phyloP scores from a whole-genome alignment of 1,140 invertebrate genomes.

The Drosophila setifemur region DNA sequence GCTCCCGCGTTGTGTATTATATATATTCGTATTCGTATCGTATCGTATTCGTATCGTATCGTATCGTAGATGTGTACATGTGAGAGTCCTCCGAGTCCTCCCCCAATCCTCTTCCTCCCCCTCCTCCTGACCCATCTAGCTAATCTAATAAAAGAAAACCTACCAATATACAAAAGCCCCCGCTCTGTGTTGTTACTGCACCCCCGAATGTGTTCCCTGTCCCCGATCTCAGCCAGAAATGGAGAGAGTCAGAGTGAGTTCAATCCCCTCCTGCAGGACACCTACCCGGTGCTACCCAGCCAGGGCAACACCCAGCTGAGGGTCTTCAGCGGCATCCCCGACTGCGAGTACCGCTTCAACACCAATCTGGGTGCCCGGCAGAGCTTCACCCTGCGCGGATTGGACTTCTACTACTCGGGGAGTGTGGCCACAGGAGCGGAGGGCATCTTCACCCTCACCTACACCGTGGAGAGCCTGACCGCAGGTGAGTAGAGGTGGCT shows the following conservation, averaged over 20 bases:
- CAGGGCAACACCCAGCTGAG: conserved; percentile 86
- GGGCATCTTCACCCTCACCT: conserved; percentile 43
- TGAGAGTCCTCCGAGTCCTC: conserved; percentile 14
- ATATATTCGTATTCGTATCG: conserved; percentile 28
- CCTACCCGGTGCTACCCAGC: conserved; percentile 86
- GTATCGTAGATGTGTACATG: conserved; percentile 13
- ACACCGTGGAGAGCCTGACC: conserved; percentile 46
- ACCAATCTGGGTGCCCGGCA: conserved; percentile 40
- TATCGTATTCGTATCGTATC: too few species aligned
- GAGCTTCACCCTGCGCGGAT: conserved; percentile 50
- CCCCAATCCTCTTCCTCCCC: conserved; percentile 50
- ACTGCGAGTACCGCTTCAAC: conserved; percentile 79
- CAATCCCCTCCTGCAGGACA: conserved; percentile 78
- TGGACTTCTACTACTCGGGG: conserved; percentile 75
- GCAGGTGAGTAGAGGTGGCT: conserved; percentile 32
- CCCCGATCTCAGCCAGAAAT: not conserved
- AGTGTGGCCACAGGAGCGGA: conserved; percentile 39
- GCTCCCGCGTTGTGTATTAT: conserved; percentile 56
- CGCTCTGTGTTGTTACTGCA: not conserved
- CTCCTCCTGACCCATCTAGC: conserved; percentile 42
- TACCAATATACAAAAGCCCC: not conserved
- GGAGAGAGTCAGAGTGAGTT: too few species aligned
- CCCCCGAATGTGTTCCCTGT: not conserved
- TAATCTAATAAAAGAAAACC: conserved; percentile 46
- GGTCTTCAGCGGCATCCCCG: conserved; percentile 86